Evolutionary conservation across 2,888 invertebrate species (phyloP), one percentile per base, ranked within the genome.

Genomic region (Anoncus sp.): DNA sequence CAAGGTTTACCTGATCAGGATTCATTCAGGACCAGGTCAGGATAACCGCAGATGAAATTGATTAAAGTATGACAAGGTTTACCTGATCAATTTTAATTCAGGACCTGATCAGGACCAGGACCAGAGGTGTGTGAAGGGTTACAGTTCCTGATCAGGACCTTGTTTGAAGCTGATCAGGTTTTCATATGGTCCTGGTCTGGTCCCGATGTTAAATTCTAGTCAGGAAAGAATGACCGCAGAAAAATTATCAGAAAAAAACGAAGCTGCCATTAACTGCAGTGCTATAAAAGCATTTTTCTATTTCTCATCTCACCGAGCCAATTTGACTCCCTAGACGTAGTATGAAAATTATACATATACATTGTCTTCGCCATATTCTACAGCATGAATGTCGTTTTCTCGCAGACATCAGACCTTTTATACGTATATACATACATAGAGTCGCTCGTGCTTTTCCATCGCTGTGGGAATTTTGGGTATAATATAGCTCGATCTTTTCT

Each of bases 401-500:
- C 47, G 55, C n/a, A n/a, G 35, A 69, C 35, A 47, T 69, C 69
- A 59, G 18, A 3, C 35, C 4, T 22, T n/a, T 31, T 40, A 40
- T 38, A 35, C 18, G 35, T 16, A 16, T 4, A 10, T 31, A 51
- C 47, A 5, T 24, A 20, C n/a, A 24, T 27, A 24, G 1, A 24
- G 22, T 27, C 27, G 10, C 45, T 45, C 16, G 63, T 47, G 72
- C 63, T 72, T 63, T 63, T 55, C 72, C 55, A 72, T 55, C 38
- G 63, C 45, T 31, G 45, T 43, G 63, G 47, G 22, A 63, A 72
- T 31, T 43, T 43, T 55, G 43, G 53, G 3, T 31, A 40, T 71
- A 53, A 71, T 47, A 55, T 72, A 45, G 22, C 43, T 24, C 12
- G 27, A 18, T 35, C 57, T 18, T 49, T 60, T 20, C 16, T 38